Evolutionary conservation across 2,888 invertebrate species (phyloP).

Genomic region (Nephrocerus scutellatus): DNA sequence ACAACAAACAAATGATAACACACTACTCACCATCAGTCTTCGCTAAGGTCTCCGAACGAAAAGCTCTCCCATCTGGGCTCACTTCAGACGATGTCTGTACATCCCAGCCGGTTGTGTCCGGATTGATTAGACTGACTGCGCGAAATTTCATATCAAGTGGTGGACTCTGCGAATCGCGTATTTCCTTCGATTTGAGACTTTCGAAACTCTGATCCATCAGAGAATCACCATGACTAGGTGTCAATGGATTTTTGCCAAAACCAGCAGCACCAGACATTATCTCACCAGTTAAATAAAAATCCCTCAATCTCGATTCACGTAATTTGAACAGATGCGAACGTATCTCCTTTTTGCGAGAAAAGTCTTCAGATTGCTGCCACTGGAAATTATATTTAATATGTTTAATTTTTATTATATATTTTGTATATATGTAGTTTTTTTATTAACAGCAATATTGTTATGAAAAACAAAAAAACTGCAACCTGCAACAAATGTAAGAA

Average conservation of each 20-base stretch:
- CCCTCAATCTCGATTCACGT: constrained; percentile 69
- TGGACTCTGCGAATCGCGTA: constrained; percentile 70
- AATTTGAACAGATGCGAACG: constrained; percentile 77
- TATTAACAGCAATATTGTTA: too few relatives aligned
- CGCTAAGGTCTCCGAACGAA: constrained; percentile 55
- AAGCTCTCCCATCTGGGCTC: constrained; percentile 59
- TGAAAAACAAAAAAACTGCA: too few relatives aligned
- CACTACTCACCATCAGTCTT: constrained; percentile 56
- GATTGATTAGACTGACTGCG: constrained; percentile 37
- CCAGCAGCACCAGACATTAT: constrained; percentile 46
- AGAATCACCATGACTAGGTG: constrained; percentile 60
- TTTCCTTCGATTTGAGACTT: constrained; percentile 70
- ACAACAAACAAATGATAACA: too few relatives aligned
- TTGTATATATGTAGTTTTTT: too few relatives aligned
- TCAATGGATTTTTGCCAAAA: constrained; percentile 45
- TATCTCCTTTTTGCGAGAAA: constrained; percentile 78
- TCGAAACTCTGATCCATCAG: constrained; percentile 70
- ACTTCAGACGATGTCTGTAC: constrained; percentile 57
- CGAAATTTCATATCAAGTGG: constrained; percentile 50
- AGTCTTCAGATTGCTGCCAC: constrained; percentile 84
- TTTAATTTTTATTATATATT: too few relatives aligned
- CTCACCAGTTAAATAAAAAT: constrained; percentile 56
- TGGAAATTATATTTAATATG: constrained; percentile 50
- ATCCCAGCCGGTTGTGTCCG: constrained; percentile 58
- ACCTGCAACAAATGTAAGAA: too few relatives aligned